A percentile compares a stretch with the other conserved stretches of the same genome.
Conservation (phyloP, 2,888 invertebrate species). For the Papilio protenor region DNA sequence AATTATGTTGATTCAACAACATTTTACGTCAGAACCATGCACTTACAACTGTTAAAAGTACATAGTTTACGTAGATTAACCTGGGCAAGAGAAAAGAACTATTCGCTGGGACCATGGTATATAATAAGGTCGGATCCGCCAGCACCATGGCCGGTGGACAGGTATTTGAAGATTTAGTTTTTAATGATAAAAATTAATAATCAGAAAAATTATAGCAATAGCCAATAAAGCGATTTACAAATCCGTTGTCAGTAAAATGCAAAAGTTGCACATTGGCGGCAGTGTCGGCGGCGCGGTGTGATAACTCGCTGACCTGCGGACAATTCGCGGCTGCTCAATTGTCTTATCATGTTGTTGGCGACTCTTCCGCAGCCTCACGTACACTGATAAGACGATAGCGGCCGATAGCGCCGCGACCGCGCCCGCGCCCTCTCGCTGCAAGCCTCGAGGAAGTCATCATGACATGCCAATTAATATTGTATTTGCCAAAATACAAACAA, state of each 20-base stretch:
- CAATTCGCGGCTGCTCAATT: background rate
- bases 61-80: too few relatives aligned
- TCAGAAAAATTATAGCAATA: too few relatives aligned
- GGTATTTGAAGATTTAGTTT: too few relatives aligned
- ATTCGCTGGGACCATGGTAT: too few relatives aligned
- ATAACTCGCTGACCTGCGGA: conserved; percentile 21
- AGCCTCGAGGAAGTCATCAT: background rate
- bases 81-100: too few relatives aligned
- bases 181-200: too few relatives aligned
- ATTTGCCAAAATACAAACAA: background rate
- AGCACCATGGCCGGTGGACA: too few relatives aligned
- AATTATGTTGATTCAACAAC: background rate
- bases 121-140: too few relatives aligned
- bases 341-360: conserved; percentile 4
- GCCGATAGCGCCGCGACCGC: conserved; percentile 15
- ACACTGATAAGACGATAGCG: conserved; percentile 36
- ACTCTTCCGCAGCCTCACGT: conserved; percentile 42
- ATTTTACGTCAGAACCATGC: too few relatives aligned
- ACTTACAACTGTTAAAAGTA: too few relatives aligned
- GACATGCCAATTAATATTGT: background rate
- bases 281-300: background rate
- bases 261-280: background rate
- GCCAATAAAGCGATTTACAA: background rate
- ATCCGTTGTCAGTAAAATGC: background rate
- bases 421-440: background rate